phyloP scores from a whole-genome alignment of 30 jellyfish, hydroid and myxozoan species.

The Turritopsis dohrnii region DNA sequence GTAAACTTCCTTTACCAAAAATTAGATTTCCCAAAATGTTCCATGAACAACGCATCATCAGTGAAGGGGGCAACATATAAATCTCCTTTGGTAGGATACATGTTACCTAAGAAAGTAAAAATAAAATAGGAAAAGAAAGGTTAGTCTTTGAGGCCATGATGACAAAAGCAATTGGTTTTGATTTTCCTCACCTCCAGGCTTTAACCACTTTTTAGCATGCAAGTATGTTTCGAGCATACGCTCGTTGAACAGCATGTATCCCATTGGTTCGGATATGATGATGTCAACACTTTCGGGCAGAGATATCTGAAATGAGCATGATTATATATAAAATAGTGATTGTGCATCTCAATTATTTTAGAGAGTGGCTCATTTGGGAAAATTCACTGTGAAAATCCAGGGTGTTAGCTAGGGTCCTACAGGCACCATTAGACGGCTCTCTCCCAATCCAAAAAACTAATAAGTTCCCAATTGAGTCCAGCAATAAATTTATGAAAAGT shows the following conservation, averaged over 20 bases:
- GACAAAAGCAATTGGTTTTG: neutral
- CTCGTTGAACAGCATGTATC: conserved; percentile 92
- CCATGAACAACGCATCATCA: conserved; percentile 91
- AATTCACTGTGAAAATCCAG: too few relatives aligned
- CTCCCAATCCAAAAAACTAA: too few relatives aligned
- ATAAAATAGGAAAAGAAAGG: neutral
- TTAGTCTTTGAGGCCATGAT: neutral
- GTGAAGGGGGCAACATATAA: conserved; percentile 94
- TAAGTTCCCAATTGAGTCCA: too few relatives aligned
- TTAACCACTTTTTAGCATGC: conserved; percentile 92
- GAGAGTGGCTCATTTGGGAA: too few relatives aligned
- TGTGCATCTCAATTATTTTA: neutral
- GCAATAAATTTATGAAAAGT: too few relatives aligned
- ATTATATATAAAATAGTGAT: neutral
- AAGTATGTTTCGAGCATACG: conserved; percentile 96
- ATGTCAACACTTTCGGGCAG: conserved; percentile 81
- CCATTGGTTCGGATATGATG: conserved; percentile 97
- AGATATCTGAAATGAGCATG: conserved; percentile 34
- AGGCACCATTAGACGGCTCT: too few relatives aligned
- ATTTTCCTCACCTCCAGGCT: conserved; percentile 66
- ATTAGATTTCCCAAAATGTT: conserved; percentile 77
- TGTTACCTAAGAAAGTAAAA: conserved; percentile 49
- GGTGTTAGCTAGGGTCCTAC: too few relatives aligned
- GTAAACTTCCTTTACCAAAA: conserved; percentile 65
- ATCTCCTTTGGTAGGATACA: conserved; percentile 94